Percentiles rank a stretch among this genome's conserved stretches.
phyloP scores from a whole-genome alignment of 2,888 invertebrate species.

The Microctonus hyperodae region DNA sequence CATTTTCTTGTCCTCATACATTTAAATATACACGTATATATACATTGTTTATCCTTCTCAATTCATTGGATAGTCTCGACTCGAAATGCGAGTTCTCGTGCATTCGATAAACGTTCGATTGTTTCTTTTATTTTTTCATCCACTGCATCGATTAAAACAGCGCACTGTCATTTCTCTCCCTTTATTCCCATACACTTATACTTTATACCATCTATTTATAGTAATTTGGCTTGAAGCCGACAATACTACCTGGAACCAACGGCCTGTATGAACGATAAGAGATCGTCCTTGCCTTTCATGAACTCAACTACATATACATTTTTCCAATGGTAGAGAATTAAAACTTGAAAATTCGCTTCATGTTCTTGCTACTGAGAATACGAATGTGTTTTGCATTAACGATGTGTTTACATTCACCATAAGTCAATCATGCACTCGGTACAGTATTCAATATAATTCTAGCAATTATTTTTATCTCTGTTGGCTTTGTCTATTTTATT shows the following conservation, averaged over 20 bases:
- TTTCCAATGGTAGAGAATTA: conserved; percentile 7
- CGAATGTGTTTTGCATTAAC: conserved; percentile 53
- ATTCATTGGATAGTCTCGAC: background rate
- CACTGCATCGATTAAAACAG: conserved; percentile 52
- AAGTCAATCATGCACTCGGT: conserved; percentile 35
- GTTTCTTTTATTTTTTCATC: conserved; percentile 42
- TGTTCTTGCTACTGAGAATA: conserved; percentile 59
- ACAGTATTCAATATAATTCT: conserved; percentile 19
- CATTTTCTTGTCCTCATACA: background rate
- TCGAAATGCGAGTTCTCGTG: conserved; percentile 4
- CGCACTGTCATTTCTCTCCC: background rate
- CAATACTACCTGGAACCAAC: conserved; percentile 48
- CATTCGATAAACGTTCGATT: conserved; percentile 5
- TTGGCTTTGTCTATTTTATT: too few relatives aligned
- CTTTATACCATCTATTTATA: conserved; percentile 53
- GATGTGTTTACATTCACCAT: conserved; percentile 13
- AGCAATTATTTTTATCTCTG: background rate
- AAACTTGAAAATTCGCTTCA: conserved; percentile 58
- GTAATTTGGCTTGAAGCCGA: conserved; percentile 57
- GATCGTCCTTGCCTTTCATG: conserved; percentile 58
- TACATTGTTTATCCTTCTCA: background rate
- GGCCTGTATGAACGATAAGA: conserved; percentile 49
- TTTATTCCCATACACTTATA: background rate
- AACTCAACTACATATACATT: background rate
- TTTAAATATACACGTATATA: background rate